These are phyloP conservation scores for Oryzaephilus surinamensis DNA, from an alignment of 1,140 invertebrate species.

Conservation along the genomic window DNA sequence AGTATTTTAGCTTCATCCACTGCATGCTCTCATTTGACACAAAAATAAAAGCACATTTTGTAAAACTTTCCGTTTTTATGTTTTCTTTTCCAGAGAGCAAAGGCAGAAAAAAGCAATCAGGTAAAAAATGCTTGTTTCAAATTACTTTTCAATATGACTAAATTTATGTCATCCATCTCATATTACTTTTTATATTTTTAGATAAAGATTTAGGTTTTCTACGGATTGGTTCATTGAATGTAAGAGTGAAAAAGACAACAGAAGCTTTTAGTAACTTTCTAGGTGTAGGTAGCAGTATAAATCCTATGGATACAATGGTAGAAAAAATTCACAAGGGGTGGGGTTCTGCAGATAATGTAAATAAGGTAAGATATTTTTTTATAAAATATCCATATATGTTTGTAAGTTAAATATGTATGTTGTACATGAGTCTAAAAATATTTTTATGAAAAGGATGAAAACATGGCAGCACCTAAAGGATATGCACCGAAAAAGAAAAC, in stretches of 20 bases:
- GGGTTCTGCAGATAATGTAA: conserved; percentile 78
- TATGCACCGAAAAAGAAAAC: conserved; percentile 47
- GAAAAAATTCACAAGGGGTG: conserved; percentile 68
- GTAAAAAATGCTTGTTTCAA: conserved; percentile 34
- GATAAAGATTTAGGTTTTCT: conserved; percentile 81
- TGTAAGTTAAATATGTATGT: no score
- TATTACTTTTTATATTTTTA: conserved; percentile 10
- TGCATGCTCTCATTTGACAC: conserved; percentile 3
- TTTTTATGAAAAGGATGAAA: no score
- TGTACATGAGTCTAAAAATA: no score
- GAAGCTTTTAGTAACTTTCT: conserved; percentile 82
- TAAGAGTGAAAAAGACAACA: conserved; percentile 81
- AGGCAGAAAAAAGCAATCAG: conserved; percentile 58
- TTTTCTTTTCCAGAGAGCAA: conserved; percentile 55
- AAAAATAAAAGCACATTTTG: conserved; percentile 1
- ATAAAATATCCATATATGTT: no score
- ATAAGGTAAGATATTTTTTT: conserved; percentile 41
- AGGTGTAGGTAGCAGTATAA: conserved; percentile 52
- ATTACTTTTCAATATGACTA: not conserved
- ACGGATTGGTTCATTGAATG: conserved; percentile 82
- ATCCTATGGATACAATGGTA: conserved; percentile 21
- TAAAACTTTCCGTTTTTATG: conserved; percentile 3
- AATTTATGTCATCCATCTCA: not conserved
- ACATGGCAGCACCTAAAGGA: conserved; percentile 59
- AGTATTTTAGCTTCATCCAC: conserved; percentile 2